These are phyloP conservation scores for Sylvietta virens DNA, from an alignment of 2,113 vertebrate genomes.

Conservation along the genomic window DNA sequence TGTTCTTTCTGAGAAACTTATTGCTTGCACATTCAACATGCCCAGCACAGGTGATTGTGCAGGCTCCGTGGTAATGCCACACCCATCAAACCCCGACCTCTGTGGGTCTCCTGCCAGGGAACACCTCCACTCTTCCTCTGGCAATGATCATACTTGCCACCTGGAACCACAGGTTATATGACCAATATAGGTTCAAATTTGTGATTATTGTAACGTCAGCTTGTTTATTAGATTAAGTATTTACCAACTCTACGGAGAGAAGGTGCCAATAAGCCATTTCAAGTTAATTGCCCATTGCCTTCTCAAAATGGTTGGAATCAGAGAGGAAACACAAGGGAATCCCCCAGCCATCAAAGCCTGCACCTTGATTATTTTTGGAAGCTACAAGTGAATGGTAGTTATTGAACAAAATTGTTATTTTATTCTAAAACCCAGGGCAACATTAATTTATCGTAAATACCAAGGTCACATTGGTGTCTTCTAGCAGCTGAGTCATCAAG, in stretches of 20 bases:
- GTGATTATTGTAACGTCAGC: not conserved
- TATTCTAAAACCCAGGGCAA: not conserved
- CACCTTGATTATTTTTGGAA: not conserved
- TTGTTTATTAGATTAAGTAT: not conserved
- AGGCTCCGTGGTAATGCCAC: not conserved
- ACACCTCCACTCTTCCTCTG: not conserved
- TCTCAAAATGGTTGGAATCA: not conserved
- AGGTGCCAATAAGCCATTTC: accelerated
- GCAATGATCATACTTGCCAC: not conserved
- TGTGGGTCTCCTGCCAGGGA: too few species aligned
- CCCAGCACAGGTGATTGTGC: not conserved
- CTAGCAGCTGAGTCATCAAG: not conserved
- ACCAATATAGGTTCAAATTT: accelerated
- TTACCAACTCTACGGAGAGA: not conserved
- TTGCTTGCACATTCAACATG: not conserved
- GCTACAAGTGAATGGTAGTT: accelerated
- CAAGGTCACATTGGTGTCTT: not conserved
- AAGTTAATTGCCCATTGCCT: not conserved
- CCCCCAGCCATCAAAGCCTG: not conserved
- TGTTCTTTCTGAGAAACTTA: accelerated
- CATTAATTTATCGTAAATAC: not conserved
- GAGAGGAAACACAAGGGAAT: not conserved
- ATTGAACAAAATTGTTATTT: not conserved
- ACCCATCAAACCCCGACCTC: not conserved
- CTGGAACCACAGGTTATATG: not conserved